Evolutionary conservation across 2,888 invertebrate species (phyloP), one percentile per base, ranked within the genome.

Genomic region (Leptopterna dolabrata): DNA sequence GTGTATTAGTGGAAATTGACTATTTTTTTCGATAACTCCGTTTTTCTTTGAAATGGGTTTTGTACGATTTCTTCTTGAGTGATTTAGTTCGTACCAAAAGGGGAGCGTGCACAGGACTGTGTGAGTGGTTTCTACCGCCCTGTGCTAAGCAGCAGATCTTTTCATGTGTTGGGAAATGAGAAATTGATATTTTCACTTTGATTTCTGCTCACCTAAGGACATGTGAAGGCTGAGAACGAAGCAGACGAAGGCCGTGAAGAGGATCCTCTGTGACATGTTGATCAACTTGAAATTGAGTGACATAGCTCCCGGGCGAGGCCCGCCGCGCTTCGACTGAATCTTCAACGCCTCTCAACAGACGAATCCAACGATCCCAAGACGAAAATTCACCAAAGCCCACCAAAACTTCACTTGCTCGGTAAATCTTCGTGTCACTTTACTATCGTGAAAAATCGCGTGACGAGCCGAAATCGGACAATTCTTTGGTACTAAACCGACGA

Each of bases 211-310:
- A 87, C 86, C 86, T 87, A 87, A 30, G 24, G 80, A 41, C 63
- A 47, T 24, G 70, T 87, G 86, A 14, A 87, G 80, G 6, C 63
- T 80, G 86, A 80, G 16, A 13, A 63, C 80, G 11, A 87, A 36
- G 80, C 80, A 87, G 63, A 87, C n/a, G 70, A 87, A 63, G 6
- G 86, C 70, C 11, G 80, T 55, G 41, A 87, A 27, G 43, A 87
- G 11, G 41, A 70, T 41, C 41, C 80, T 78, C 24, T 45, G 45
- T 45, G 86, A 80, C 86, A 70, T 87, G 29, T 29, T 55, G 47
- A 30, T 19, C 47, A 55, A 29, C n/a, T 86, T 55, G 29, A 73
- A 81, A 47, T 81, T 51, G 14, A 55, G 51, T 55, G 55, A 81
- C 81, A 81, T 81, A 19, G 13, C 81, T 45, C 83, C 41, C 36